Conservation (phyloP, 2,113 vertebrate species). For the Amia ocellicauda region DNA sequence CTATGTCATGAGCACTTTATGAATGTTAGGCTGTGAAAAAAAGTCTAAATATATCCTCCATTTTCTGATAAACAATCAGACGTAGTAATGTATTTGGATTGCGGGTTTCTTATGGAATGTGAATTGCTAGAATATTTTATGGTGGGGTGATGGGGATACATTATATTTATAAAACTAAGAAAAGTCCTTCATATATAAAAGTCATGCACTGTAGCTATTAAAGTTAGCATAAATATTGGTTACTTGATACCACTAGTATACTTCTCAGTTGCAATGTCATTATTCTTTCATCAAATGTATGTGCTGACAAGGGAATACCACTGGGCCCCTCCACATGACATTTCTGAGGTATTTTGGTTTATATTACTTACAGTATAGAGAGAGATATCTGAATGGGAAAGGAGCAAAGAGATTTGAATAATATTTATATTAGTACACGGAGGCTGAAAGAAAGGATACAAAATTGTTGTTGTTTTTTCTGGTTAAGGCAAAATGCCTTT, state of each 20-base stretch:
- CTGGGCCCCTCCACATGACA: too few relatives aligned
- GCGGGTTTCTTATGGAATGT: slow-evolving; percentile 60
- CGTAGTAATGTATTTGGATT: slow-evolving; percentile 56
- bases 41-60: slow-evolving; percentile 35
- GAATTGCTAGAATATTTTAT: slow-evolving; percentile 20
- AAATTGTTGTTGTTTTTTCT: too few relatives aligned
- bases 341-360: too few relatives aligned
- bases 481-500: too few relatives aligned
- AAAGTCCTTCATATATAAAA: background rate
- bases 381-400: too few relatives aligned
- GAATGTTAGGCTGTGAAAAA: slow-evolving; percentile 47
- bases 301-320: too few relatives aligned
- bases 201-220: background rate
- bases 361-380: too few relatives aligned
- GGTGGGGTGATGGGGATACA: background rate
- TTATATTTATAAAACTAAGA: background rate
- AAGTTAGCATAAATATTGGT: background rate
- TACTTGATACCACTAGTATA: background rate
- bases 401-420: too few relatives aligned
- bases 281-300: too few relatives aligned
- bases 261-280: too few relatives aligned
- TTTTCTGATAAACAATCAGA: background rate
- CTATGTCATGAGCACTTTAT: slow-evolving; percentile 64
- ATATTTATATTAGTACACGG: too few relatives aligned
- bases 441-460: too few relatives aligned